Evolutionary conservation across 2,888 invertebrate species (phyloP), one percentile per base, ranked within the genome.

Genomic region (Leptopterna dolabrata): DNA sequence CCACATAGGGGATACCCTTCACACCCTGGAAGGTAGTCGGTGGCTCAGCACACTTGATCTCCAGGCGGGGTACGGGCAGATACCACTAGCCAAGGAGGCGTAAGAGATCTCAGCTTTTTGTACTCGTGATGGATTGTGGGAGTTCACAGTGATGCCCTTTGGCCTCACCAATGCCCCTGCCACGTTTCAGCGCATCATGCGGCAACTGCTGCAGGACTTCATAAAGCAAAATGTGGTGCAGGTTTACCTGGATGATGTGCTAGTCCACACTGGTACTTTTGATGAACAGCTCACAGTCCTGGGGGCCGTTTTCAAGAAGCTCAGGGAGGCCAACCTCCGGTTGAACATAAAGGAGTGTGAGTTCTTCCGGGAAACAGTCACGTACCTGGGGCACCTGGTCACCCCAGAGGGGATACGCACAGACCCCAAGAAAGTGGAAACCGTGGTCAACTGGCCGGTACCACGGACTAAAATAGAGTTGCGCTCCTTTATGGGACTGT

Each of bases 191-290:
- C 16, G 80, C 6, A 47, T 43, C 16, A 80, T 80, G 80, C n/a
- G n/a, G 4, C 27, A 24, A 14, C 1, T 80, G 13, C 24, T 80
- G 13, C 43, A 51, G 6, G 36, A 80, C 13, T 13, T 36, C n/a
- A 80, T 80, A 4, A 9, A 1, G 9, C 45, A 51, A 16, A 43
- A 41, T 11, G 14, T 47, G 16, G 80, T 80, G 14, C 13, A 43
- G 45, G 51, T 80, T 9, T 47, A 80, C 36, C 47, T 80, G 36
- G 86, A 86, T 76, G 86, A 86, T 51, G 47, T 86, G 2, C 30
- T 86, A 0, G 80, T 86, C 7, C 47, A 47, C 36, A 19, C 43
- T 2, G 14, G 16, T 24, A 27, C 80, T 7, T 80, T 80, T 24
- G 24, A 47, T 11, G 45, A 80, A 29, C 80, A 80, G 24, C 19